phyloP scores from a whole-genome alignment of 2,113 vertebrate species.

The Nerophis lumbriciformis region DNA sequence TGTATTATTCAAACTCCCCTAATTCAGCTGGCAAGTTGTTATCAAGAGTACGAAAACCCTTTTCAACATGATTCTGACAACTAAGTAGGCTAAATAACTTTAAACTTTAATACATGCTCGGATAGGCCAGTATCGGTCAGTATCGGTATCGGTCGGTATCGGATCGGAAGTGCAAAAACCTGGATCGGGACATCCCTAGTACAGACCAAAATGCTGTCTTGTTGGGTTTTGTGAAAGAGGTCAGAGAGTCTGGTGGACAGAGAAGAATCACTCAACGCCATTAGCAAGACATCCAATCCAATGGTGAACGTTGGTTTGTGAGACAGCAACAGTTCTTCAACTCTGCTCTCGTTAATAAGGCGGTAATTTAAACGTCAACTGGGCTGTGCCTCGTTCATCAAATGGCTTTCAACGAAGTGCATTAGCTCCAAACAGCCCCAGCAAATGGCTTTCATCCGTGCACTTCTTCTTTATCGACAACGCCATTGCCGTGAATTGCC shows the following conservation, averaged over 20 bases:
- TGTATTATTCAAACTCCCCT: too few species aligned
- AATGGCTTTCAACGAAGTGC: constrained; percentile 40
- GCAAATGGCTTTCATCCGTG: constrained; percentile 48
- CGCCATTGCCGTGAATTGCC: constrained; percentile 44
- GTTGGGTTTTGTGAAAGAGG: too few species aligned
- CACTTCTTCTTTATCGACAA: constrained; percentile 36
- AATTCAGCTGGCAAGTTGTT: too few species aligned
- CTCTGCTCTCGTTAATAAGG: constrained; percentile 13
- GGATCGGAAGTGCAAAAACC: too few species aligned
- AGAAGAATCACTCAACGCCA: neutral
- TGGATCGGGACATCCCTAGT: too few species aligned
- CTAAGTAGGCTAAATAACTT: too few species aligned
- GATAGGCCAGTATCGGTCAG: too few species aligned
- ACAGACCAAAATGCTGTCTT: too few species aligned
- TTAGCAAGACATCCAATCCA: neutral
- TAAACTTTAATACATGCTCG: too few species aligned
- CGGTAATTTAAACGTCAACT: constrained; percentile 24
- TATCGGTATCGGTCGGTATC: too few species aligned
- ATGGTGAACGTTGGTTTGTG: neutral
- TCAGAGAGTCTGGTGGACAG: neutral
- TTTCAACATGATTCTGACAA: too few species aligned
- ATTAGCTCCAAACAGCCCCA: constrained; percentile 13
- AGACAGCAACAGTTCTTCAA: neutral
- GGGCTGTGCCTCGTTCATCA: constrained; percentile 33
- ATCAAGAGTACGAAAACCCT: too few species aligned